Conservation (phyloP, 2,113 vertebrate genomes). For the Sinocyclocheilus maitianheensis region DNA sequence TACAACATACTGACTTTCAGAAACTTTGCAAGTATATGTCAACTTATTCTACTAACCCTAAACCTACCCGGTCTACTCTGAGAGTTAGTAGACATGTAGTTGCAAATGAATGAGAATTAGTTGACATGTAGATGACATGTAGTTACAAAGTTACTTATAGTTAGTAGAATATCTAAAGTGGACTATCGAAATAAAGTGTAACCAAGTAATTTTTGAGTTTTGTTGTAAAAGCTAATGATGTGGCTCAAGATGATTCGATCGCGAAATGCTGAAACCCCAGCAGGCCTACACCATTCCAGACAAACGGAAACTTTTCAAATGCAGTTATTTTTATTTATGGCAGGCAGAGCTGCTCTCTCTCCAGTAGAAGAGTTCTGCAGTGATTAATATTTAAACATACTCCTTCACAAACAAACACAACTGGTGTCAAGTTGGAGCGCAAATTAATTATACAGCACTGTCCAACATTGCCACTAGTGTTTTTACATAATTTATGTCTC, state of each 20-base stretch:
- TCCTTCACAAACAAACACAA: slow-evolving; percentile 75
- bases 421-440: slow-evolving; percentile 75
- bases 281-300: neutral
- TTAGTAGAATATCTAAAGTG: no score
- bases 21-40: no score
- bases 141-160: no score
- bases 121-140: no score
- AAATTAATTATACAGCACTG: slow-evolving; percentile 77
- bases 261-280: neutral
- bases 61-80: no score
- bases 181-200: no score
- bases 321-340: slow-evolving; percentile 33
- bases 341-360: slow-evolving; percentile 34
- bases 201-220: neutral
- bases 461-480: slow-evolving; percentile 68
- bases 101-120: no score
- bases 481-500: slow-evolving; percentile 74
- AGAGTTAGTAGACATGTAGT: no score
- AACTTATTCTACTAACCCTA: no score
- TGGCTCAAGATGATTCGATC: neutral
- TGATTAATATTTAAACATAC: slow-evolving; percentile 71
- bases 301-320: neutral
- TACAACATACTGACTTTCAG: no score
- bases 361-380: slow-evolving; percentile 48
- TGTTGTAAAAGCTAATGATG: neutral